Evolutionary conservation across 2,113 vertebrate genomes (phyloP), one percentile per base, ranked within the genome.

Genomic region (Eptesicus fuscus): DNA sequence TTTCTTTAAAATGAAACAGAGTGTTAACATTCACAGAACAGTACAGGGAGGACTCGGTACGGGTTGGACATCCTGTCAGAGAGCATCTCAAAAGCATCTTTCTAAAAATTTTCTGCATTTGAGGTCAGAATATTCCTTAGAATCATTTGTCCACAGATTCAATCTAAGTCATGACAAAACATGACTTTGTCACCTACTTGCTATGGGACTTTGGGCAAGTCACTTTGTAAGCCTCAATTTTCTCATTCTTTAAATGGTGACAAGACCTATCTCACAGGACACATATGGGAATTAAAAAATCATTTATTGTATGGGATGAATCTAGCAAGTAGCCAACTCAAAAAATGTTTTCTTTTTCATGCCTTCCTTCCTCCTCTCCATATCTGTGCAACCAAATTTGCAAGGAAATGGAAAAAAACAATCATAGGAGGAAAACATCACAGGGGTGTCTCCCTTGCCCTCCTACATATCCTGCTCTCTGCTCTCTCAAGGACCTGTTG

Each of bases 191-290:
- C 32, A 93, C 42, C 25, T 25, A 23, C 8, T 42, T 63, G 22
- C 25, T 78, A 13, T 61, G 47, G 25, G 49, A 61, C 37, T 79
- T 63, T 37, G n/a, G 32, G 11, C 17, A 94, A 80, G 17, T 85
- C 47, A 82, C 22, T 88, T 63, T 53, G 28, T 67, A 42, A 92
- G 14, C 71, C 32, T 78, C n/a, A 23, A 10, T 76, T 49, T 93
- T 80, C 40, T 80, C 40, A 20, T 61, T 67, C 61, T 91, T 88
- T 79, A 92, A 76, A 85, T 85, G 49, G 18, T 90, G 35, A 40
- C 65, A 80, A 88, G 42, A 83, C 28, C 6, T 51, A 40, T 35
- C 32, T 53, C 30, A 23, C 2, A 78, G 10, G 79, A 82, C 28
- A 82, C 40, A 22, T 35, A 1, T 91, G 44, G 87, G 3, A 94